These are phyloP conservation scores for Corythornis cristatus DNA, from an alignment of 2,113 vertebrate species.

Conservation along the genomic window DNA sequence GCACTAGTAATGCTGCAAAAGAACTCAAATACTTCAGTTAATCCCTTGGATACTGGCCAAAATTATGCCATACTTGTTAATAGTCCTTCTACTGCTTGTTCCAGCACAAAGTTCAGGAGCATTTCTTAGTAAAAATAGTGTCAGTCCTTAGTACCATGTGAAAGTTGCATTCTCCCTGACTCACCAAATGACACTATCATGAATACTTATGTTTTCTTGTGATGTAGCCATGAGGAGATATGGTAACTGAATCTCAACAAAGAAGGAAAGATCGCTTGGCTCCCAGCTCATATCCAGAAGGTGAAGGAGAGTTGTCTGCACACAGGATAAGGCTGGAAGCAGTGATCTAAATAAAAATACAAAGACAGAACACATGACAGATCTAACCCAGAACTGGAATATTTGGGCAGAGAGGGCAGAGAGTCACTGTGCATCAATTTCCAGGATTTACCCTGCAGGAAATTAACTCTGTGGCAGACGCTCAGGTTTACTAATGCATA, in stretches of 20 bases:
- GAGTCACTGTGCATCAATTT: not conserved
- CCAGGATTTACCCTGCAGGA: not conserved
- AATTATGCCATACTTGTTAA: not conserved
- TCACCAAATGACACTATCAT: conserved; percentile 93
- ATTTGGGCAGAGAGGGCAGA: not conserved
- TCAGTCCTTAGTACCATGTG: not conserved
- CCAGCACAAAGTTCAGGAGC: not conserved
- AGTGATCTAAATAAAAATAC: conserved; percentile 76
- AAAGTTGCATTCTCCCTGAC: not conserved
- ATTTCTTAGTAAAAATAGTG: not conserved
- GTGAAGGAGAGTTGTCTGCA: conserved; percentile 92
- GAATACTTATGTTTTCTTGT: conserved; percentile 94
- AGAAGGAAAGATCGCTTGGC: conserved; percentile 87
- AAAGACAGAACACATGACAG: not conserved
- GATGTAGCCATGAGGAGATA: conserved; percentile 91
- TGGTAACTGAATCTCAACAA: conserved; percentile 88
- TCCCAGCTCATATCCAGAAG: conserved; percentile 96
- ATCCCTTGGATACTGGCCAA: not conserved
- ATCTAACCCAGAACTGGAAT: not conserved
- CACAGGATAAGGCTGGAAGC: conserved; percentile 91
- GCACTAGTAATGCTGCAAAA: not conserved
- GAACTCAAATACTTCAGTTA: not conserved
- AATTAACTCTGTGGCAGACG: not conserved
- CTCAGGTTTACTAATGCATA: not conserved
- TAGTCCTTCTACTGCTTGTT: not conserved